These are phyloP conservation scores for Bubalus kerabau DNA, from an alignment of 2,113 vertebrate species.

Conservation along the genomic window DNA sequence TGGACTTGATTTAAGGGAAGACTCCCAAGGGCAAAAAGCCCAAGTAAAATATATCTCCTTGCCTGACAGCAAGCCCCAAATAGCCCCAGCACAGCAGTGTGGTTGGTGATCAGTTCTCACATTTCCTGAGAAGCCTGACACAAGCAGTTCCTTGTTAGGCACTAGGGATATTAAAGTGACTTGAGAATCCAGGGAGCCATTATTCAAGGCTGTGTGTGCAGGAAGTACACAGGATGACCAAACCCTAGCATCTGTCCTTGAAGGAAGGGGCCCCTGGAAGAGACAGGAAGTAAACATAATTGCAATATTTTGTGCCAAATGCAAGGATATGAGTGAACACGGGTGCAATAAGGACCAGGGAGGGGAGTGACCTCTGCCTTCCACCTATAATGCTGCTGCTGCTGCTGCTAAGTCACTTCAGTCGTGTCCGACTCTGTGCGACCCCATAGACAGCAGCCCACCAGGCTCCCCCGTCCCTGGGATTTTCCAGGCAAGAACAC, in stretches of 20 bases:
- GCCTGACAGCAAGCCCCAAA: neutral
- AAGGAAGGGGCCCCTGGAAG: neutral
- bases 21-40: constrained; percentile 1
- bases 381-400: neutral
- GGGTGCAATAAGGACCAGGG: fast-evolving
- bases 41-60: neutral
- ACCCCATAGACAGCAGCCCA: no score
- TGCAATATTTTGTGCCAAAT: neutral
- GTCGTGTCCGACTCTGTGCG: no score
- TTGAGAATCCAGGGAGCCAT: neutral
- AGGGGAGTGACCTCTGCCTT: neutral
- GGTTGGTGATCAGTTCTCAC: neutral
- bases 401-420: no score
- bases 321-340: neutral
- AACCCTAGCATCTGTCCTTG: neutral
- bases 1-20: constrained; percentile 5
- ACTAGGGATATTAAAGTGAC: neutral
- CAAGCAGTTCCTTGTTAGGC: neutral
- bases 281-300: neutral
- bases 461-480: no score
- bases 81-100: neutral
- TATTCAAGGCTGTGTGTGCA: neutral
- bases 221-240: neutral
- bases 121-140: neutral
- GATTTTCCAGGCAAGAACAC: no score